Conservation (phyloP, 2,113 vertebrate species). For the Corythornis cristatus region DNA sequence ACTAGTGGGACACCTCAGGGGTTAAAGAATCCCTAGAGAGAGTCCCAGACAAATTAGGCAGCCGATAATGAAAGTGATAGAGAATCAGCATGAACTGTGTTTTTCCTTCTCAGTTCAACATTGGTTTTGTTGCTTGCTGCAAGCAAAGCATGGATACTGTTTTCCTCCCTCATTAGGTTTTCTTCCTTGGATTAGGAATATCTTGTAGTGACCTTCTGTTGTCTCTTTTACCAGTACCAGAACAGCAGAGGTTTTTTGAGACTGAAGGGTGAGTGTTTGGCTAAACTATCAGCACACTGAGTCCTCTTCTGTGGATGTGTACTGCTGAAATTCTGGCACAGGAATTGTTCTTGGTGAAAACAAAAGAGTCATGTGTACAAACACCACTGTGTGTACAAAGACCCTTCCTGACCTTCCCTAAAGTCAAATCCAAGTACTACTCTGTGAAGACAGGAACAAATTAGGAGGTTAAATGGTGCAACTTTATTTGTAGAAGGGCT, state of each 20-base stretch:
- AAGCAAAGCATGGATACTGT: neutral
- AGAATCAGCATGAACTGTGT: neutral
- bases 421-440: neutral
- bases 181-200: neutral
- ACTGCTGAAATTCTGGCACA: neutral
- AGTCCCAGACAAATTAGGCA: neutral
- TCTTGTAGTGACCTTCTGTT: neutral
- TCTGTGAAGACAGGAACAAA: neutral
- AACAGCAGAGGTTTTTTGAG: neutral
- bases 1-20: neutral
- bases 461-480: neutral
- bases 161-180: neutral
- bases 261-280: neutral
- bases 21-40: neutral
- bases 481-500: neutral
- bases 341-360: neutral
- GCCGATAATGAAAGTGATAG: neutral
- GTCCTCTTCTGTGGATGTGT: neutral
- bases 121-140: neutral
- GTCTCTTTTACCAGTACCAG: neutral
- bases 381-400: neutral
- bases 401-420: neutral
- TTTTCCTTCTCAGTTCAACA: neutral
- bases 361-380: neutral
- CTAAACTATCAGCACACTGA: neutral